Evolutionary conservation across 1,140 invertebrate species (phyloP), one percentile per base, ranked within the genome.

Genomic region (Drosophila ambigua): DNA sequence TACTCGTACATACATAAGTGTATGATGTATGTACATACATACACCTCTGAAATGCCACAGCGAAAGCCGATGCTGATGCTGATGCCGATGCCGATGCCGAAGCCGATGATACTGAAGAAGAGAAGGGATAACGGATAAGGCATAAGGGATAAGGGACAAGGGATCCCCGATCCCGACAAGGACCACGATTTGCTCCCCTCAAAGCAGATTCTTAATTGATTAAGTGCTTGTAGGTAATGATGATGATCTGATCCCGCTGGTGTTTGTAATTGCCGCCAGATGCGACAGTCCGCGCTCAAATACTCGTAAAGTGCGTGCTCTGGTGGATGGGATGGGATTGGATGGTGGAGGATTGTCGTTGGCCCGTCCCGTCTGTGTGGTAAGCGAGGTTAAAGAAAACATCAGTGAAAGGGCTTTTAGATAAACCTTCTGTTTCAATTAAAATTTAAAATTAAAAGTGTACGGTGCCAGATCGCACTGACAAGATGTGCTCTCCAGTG

Each of bases 201-300:
- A 79, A 79, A 72, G 39, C 24, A 28, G 20, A 26, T 59, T 49
- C 23, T 49, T 74, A 75, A 71, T 78, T 78, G 65, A 58, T 75
- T 61, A 71, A 75, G 60, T 65, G 46, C 26, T 44, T 48, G 53
- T 39, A 39, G 35, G 35, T 39, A 13, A 39, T 43, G 54, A 57
- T 46, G 43, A 46, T 24, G 45, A 51, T 59, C 62, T 24, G 45
- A 51, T 59, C 62, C 23, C 23, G 23, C 23, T 20, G 24, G 35
- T 35, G 39, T 28, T 31, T 41, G 9, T 39, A 60, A 60, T 60
- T 59, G 23, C 44, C 7, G 45, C 57, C 45, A 59, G 43, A 59
- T 61, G 48, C 11, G 46, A 24, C 48, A 15, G 24, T 61, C 28
- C 24, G 5, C 57, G 35, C 11, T 13, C 11, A 39, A 11, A 39